A percentile compares a stretch with the other conserved stretches of the same genome.
Evolutionary conservation across 2,797 vertebrate genomes (phyloP).

Genomic region (Poliocrania exsul): DNA sequence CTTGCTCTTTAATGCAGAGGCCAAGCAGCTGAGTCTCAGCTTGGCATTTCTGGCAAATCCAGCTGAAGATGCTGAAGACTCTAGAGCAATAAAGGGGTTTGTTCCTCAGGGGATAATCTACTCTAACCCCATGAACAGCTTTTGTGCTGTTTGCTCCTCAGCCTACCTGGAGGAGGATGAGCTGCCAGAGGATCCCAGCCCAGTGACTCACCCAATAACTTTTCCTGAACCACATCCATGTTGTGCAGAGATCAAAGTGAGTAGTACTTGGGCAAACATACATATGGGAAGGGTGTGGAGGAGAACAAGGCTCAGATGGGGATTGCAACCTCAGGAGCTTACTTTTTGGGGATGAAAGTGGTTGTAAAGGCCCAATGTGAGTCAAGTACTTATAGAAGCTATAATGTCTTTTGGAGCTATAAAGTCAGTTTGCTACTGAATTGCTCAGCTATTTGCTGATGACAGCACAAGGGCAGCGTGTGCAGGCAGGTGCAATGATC

Average conservation of each 20-base stretch:
- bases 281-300: background rate
- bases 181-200: background rate
- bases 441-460: background rate
- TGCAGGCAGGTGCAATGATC: background rate
- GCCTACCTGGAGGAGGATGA: slow-evolving; percentile 10
- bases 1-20: background rate
- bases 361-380: background rate
- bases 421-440: background rate
- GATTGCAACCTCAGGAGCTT: background rate
- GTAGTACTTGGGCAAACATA: background rate
- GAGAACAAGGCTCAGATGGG: slow-evolving; percentile 43
- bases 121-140: background rate
- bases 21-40: background rate
- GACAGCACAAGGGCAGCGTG: background rate
- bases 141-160: background rate
- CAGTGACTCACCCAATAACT: background rate
- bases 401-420: accelerated
- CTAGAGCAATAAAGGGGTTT: background rate
- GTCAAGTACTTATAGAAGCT: background rate
- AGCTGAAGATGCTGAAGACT: background rate
- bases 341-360: background rate
- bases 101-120: background rate
- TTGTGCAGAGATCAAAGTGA: background rate
- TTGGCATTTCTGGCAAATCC: background rate
- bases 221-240: background rate